Evolutionary conservation across 2,797 vertebrate species (phyloP).

Genomic region (Gephyroberyx darwinii): DNA sequence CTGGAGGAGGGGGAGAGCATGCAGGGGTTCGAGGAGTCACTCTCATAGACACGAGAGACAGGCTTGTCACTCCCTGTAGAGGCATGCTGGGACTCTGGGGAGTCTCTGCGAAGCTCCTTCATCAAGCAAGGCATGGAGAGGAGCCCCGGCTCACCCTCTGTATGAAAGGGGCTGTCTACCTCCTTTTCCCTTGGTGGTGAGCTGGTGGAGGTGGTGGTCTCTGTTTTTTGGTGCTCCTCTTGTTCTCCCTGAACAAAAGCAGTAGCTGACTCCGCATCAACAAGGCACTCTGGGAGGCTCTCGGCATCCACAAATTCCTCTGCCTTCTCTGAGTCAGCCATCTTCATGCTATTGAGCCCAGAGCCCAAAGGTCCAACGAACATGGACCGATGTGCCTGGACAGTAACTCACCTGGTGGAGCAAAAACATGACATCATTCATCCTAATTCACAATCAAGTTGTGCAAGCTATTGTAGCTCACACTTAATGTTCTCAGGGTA

Average conservation of each 20-base stretch:
- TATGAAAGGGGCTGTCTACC: constrained; percentile 71
- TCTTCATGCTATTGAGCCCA: constrained; percentile 91
- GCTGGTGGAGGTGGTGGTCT: constrained; percentile 79
- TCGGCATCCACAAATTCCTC: constrained; percentile 89
- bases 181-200: constrained; percentile 83
- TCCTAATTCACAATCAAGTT: neutral
- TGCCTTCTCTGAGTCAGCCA: constrained; percentile 91
- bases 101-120: constrained; percentile 93
- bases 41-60: constrained; percentile 86
- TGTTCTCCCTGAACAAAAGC: constrained; percentile 81
- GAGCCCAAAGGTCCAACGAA: constrained; percentile 75
- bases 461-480: neutral
- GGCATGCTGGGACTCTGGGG: constrained; percentile 89
- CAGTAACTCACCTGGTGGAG: constrained; percentile 78
- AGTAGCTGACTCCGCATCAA: constrained; percentile 74
- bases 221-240: constrained; percentile 85
- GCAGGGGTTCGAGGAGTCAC: constrained; percentile 96
- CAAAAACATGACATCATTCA: constrained; percentile 21
- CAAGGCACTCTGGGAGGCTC: constrained; percentile 84
- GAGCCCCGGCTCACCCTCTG: constrained; percentile 85
- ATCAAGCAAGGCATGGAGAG: constrained; percentile 94
- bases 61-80: constrained; percentile 91
- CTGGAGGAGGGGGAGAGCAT: constrained; percentile 98
- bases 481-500: too few species aligned
- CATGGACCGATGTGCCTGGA: constrained; percentile 81